Percentiles rank a stretch among this genome's conserved stretches.
Evolutionary conservation across 2,797 vertebrate species (phyloP).

Genomic region (Dipus sagitta): DNA sequence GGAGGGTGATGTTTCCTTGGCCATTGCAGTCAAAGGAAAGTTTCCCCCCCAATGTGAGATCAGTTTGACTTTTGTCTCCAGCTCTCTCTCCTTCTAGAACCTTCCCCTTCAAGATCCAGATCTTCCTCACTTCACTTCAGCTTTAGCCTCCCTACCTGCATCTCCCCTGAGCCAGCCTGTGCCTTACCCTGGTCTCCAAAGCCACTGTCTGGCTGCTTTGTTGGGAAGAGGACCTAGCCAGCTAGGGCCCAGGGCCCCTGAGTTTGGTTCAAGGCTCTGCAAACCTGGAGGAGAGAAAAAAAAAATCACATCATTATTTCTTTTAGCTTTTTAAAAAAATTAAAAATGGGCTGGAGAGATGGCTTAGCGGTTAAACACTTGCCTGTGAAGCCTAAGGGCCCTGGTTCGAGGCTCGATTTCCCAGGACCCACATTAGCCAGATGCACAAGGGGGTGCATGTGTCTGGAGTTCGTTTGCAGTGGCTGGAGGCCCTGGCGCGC

Average conservation of each 20-base stretch:
- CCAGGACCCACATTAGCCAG: too few relatives aligned
- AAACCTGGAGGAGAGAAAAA: neutral
- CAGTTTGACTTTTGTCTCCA: neutral
- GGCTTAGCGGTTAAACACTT: too few relatives aligned
- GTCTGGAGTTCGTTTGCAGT: too few relatives aligned
- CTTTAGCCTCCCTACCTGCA: too few relatives aligned
- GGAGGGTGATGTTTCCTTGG: neutral
- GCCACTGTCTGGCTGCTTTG: neutral
- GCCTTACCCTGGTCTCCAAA: neutral
- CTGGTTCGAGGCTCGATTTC: too few relatives aligned
- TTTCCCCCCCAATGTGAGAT: neutral
- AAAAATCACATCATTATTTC: neutral
- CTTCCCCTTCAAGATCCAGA: neutral
- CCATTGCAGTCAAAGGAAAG: neutral
- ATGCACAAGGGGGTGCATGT: too few relatives aligned
- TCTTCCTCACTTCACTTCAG: neutral
- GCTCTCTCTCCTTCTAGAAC: slow-evolving; percentile 16
- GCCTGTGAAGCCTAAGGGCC: too few relatives aligned
- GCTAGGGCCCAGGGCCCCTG: neutral
- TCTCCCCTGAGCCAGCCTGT: fast-evolving
- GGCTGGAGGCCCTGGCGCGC: too few relatives aligned
- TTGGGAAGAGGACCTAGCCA: neutral
- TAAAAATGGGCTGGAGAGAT: too few relatives aligned
- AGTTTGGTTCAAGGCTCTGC: neutral
- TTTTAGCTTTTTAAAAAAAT: neutral